Evolutionary conservation across 1,140 invertebrate genomes (phyloP), one percentile per base, ranked within the genome.

Genomic region (Hylaeus anthracinus): DNA sequence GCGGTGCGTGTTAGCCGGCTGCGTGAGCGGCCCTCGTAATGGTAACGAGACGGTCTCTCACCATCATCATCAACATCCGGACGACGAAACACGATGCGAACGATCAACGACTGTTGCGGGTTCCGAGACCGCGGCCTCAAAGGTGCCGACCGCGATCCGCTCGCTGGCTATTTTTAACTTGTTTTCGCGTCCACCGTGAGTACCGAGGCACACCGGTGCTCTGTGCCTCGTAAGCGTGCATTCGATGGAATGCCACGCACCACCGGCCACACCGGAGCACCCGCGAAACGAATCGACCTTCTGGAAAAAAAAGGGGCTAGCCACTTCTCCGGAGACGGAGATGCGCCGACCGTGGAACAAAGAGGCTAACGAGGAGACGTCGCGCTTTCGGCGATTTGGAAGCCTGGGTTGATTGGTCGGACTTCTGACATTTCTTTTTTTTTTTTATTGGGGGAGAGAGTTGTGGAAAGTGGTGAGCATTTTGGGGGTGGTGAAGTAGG

Each of bases 51-150:
- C 78, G 85, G 79, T 87, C 86, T 81, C 83, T 89, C 88, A 89
- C 87, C 85, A 90, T 88, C 88, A 89, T 89, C 86, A 89, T 90
- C 86, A 90, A 85, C 88, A 89, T 88, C 88, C 87, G 86, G 81
- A 88, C 86, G 85, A 86, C 85, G 81, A 87, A 88, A 86, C 81
- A 79, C 85, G 83, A 89, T 86, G 86, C 79, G 77, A 88, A 86
- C 83, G 86, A 87, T 88, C 85, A 87, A 88, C 87, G 85, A 88
- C 84, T 88, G 82, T 76, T 78, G 71, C 79, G 64, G 71, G 63
- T 63, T 67, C 71, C 60, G 5, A 48, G 79, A 67, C 81, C 76
- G 83, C 80, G 69, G 70, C 76, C 79, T 88, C 86, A 88, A 88
- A 88, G 87, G 80, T 83, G 86, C 82, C 86, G 86, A 83, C 79